These are phyloP conservation scores for Platycheirus albimanus DNA, from an alignment of 2,888 invertebrate genomes.

Conservation along the genomic window DNA sequence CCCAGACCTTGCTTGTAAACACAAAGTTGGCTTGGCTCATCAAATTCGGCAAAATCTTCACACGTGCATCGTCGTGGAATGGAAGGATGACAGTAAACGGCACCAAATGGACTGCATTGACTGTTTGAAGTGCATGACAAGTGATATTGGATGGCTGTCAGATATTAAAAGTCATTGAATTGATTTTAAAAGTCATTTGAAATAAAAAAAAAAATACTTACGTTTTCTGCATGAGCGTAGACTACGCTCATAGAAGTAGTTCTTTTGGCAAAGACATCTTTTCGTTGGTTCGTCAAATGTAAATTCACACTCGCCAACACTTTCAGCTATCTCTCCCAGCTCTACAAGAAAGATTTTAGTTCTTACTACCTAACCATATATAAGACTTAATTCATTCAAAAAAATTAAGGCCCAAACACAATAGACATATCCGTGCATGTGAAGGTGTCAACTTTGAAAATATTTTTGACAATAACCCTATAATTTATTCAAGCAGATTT, in stretches of 20 bases:
- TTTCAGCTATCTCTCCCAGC: conserved; percentile 81
- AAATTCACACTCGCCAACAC: conserved; percentile 79
- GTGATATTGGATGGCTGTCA: conserved; percentile 78
- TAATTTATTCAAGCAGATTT: too few relatives aligned
- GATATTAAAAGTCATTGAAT: not conserved
- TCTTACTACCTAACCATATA: too few relatives aligned
- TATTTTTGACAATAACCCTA: too few relatives aligned
- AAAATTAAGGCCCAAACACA: too few relatives aligned
- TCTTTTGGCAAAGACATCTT: conserved; percentile 81
- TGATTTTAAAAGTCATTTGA: not conserved
- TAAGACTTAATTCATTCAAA: too few relatives aligned
- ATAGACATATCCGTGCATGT: too few relatives aligned
- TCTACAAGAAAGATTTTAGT: too few relatives aligned
- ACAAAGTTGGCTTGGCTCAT: conserved; percentile 80
- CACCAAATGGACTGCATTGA: conserved; percentile 82
- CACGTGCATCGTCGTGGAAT: conserved; percentile 81
- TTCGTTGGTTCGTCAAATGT: conserved; percentile 78
- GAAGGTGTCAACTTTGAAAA: too few relatives aligned
- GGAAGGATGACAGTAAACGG: conserved; percentile 77
- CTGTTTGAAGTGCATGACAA: conserved; percentile 80
- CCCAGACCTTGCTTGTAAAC: conserved; percentile 80
- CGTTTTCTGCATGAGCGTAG: conserved; percentile 81
- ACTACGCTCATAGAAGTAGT: conserved; percentile 80
- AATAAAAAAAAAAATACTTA: too few relatives aligned
- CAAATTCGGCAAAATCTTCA: conserved; percentile 80